Percentiles rank a stretch among this genome's conserved stretches.
Conservation (phyloP, 2,113 vertebrate species). For the Hippopotamus amphibius region DNA sequence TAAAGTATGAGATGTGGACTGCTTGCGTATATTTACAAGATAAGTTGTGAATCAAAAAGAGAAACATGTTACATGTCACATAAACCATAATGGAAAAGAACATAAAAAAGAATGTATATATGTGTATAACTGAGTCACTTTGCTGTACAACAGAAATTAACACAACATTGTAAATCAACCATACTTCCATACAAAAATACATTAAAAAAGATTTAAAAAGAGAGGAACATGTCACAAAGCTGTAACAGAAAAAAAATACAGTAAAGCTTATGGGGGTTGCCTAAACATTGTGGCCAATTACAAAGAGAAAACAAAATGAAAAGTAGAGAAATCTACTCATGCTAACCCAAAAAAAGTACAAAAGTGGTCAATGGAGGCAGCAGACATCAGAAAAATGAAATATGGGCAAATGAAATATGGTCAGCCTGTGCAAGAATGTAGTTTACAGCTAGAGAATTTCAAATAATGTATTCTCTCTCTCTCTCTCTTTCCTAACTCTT, state of each 20-base stretch:
- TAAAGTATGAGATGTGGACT: background rate
- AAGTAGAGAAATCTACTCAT: background rate
- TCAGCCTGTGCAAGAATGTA: background rate
- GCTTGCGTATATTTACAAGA: background rate
- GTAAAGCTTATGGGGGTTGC: background rate
- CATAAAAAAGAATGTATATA: background rate
- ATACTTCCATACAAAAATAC: background rate
- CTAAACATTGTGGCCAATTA: background rate
- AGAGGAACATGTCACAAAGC: background rate
- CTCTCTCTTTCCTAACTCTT: background rate
- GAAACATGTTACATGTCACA: background rate
- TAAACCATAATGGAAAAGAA: background rate
- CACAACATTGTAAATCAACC: background rate
- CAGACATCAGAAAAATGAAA: background rate
- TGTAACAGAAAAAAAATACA: background rate
- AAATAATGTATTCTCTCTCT: background rate
- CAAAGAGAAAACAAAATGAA: background rate
- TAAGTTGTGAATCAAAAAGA: background rate
- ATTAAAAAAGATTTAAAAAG: background rate
- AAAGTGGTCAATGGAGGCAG: background rate
- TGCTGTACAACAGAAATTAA: background rate
- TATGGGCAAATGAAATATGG: background rate
- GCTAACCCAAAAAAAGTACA: background rate
- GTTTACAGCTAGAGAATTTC: background rate
- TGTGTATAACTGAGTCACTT: background rate